phyloP scores from a whole-genome alignment of 2,797 vertebrate species.

The Manis pentadactyla region DNA sequence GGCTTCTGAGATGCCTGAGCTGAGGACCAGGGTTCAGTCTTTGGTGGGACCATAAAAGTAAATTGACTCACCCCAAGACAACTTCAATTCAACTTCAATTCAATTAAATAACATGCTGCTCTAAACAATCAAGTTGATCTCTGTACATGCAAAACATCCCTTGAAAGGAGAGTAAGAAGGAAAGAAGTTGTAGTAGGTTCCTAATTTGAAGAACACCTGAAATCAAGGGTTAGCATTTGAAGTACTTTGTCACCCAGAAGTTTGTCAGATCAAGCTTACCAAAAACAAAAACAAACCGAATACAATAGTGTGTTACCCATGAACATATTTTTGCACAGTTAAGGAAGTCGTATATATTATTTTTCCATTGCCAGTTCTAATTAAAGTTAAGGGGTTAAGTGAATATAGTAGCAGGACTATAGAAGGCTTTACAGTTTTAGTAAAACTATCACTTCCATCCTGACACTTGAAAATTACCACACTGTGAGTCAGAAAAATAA shows the following conservation, averaged over 20 bases:
- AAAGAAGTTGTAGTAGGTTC: background rate
- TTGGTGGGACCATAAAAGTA: background rate
- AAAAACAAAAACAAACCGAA: background rate
- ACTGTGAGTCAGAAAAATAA: background rate
- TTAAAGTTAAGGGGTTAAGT: slow-evolving; percentile 74
- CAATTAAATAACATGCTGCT: slow-evolving; percentile 34
- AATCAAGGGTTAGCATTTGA: slow-evolving; percentile 34
- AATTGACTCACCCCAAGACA: background rate
- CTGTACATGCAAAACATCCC: background rate
- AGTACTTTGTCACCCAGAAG: background rate
- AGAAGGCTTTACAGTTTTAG: slow-evolving; percentile 2
- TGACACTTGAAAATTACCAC: slow-evolving; percentile 42
- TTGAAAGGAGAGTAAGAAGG: slow-evolving; percentile 24
- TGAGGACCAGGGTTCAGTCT: background rate
- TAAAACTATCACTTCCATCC: background rate
- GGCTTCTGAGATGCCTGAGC: background rate
- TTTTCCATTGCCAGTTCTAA: slow-evolving; percentile 59
- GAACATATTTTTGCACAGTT: background rate
- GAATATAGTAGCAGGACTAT: background rate
- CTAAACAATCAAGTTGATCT: slow-evolving; percentile 42
- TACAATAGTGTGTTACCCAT: background rate
- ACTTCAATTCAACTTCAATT: slow-evolving; percentile 40
- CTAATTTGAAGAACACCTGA: slow-evolving; percentile 34
- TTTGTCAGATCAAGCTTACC: slow-evolving; percentile 2
- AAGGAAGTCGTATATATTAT: slow-evolving; percentile 38